Conservation (phyloP, 1,140 invertebrate species). For the Ceratitis capitata region DNA sequence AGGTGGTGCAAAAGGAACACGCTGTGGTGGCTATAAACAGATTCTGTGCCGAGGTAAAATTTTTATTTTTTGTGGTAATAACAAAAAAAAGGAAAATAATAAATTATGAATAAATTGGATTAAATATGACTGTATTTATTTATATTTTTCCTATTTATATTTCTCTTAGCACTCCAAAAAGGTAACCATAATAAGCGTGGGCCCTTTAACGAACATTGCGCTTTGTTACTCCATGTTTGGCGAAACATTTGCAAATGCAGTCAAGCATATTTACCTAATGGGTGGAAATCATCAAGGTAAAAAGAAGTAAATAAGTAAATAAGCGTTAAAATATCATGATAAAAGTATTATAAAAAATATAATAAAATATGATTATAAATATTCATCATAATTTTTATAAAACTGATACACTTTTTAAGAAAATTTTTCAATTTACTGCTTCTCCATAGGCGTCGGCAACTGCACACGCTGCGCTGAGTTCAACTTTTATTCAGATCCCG, state of each 20-base stretch:
- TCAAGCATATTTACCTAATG: conserved; percentile 78
- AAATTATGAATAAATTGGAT: conserved; percentile 7
- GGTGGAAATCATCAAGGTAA: conserved; percentile 77
- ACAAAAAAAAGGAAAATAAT: no score
- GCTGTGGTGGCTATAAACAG: conserved; percentile 66
- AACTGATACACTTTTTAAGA: not conserved
- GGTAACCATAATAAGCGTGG: conserved; percentile 73
- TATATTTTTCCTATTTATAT: conserved; percentile 47
- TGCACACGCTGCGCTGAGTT: conserved; percentile 77
- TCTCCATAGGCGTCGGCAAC: conserved; percentile 72
- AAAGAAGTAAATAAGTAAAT: not conserved
- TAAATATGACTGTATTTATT: conserved; percentile 21
- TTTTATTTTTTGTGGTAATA: not conserved
- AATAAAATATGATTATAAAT: not conserved
- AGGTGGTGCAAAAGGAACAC: conserved; percentile 51
- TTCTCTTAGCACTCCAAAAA: conserved; percentile 61
- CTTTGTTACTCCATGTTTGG: conserved; percentile 75
- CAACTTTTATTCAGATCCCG: conserved; percentile 82
- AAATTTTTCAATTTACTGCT: not conserved
- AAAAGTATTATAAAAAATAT: not conserved
- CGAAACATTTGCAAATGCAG: conserved; percentile 69
- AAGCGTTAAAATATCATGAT: not conserved
- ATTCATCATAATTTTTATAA: not conserved
- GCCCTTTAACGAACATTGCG: conserved; percentile 82
- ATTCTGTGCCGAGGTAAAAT: conserved; percentile 64